These are phyloP conservation scores for Halcyon smyrnensis DNA, from an alignment of 2,797 vertebrate genomes.

Conservation along the genomic window DNA sequence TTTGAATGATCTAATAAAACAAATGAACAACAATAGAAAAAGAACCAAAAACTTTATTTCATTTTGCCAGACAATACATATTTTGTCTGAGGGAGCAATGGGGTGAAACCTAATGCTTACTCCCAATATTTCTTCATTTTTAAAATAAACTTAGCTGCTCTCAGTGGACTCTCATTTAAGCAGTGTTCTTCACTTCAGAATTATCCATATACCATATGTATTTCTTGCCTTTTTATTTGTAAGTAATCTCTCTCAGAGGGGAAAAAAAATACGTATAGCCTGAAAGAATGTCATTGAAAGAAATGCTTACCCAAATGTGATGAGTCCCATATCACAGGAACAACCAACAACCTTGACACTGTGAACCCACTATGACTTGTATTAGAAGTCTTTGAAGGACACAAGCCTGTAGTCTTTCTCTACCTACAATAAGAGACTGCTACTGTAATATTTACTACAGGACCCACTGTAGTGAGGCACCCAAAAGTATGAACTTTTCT, in stretches of 20 bases:
- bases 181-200: not conserved
- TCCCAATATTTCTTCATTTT: not conserved
- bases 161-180: not conserved
- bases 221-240: not conserved
- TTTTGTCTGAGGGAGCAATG: not conserved
- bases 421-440: not conserved
- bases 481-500: not conserved
- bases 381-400: not conserved
- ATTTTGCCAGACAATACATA: not conserved
- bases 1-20: not conserved
- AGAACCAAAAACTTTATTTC: not conserved
- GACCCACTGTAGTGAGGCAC: not conserved
- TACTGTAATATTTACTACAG: not conserved
- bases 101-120: not conserved
- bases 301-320: not conserved
- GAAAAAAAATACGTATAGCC: not conserved
- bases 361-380: fast-evolving
- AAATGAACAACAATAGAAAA: not conserved
- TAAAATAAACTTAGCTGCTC: not conserved
- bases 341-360: not conserved
- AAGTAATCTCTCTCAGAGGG: not conserved
- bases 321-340: not conserved
- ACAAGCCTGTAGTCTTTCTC: not conserved
- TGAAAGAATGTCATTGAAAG: not conserved
- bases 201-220: not conserved